Base-by-base conservation (phyloP, 2,888 invertebrate species). In the Metalampra italica region DNA sequence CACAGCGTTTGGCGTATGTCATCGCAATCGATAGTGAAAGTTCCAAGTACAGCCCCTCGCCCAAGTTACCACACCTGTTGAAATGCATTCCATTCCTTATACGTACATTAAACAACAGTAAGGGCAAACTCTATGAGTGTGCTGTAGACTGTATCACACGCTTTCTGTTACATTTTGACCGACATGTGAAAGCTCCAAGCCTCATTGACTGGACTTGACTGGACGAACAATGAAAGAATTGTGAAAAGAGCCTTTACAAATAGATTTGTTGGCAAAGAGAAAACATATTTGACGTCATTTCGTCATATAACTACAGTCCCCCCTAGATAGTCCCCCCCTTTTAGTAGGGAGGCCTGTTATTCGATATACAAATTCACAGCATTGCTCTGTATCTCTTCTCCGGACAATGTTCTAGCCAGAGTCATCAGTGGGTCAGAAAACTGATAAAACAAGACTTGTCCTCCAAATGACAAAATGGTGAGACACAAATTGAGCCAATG, bases 131-230 rank as follows among this genome's bases (percentile, higher is more conserved):
- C n/a, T n/a, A n/a, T n/a, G 15, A 13, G 15, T 45, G 12, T 22
- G 29, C 14, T 12, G 29, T 14, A 29, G 13, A 29, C 30, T 29
- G 45, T 38, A 45, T 8, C 44, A 11, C 44, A 9, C 45, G 29
- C 39, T 39, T 46, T 46, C 46, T 45, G 41, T 46, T 54, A 50
- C 52, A 52, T 55, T 56, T 51, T 47, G 39, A 46, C 45, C 50
- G 48, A 39, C 39, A 32, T 47, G 56, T 48, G 58, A 58, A 53
- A 56, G 56, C 53, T 53, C 51, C 49, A 50, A 46, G 47, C 48
- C 40, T 40, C 46, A 46, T 43, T 46, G 41, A 36, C 22, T 9
- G 29, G 29, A 5, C 29, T 29, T 8, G 9, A 39, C 14, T 8
- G 12, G 38, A 9, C 3, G 12, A n/a, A n/a, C 29, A 42, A 42